Evolutionary conservation across 2,113 vertebrate species (phyloP).

Genomic region (Percina caprodes): DNA sequence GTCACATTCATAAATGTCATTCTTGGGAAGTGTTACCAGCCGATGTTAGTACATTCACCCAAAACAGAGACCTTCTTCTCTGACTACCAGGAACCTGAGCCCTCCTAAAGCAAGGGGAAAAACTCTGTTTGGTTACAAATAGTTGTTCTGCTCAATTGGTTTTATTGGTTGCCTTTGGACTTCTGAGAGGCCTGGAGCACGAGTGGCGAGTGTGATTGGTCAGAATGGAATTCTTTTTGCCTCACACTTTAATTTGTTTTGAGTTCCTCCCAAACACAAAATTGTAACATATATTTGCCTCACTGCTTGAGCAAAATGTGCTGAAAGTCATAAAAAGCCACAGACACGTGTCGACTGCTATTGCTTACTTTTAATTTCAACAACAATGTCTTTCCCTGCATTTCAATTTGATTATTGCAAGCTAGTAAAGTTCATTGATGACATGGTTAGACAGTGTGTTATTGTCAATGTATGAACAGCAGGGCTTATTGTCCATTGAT

Average conservation of each 20-base stretch:
- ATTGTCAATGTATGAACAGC: constrained; percentile 72
- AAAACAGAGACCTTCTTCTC: constrained; percentile 54
- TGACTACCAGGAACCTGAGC: constrained; percentile 45
- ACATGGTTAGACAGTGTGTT: constrained; percentile 63
- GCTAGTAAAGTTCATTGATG: constrained; percentile 56
- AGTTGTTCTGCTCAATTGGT: constrained; percentile 76
- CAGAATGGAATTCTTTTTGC: constrained; percentile 60
- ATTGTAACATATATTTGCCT: constrained; percentile 54
- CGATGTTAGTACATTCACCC: constrained; percentile 39
- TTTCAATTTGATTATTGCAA: constrained; percentile 50
- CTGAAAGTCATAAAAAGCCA: constrained; percentile 50
- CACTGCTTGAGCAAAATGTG: constrained; percentile 27
- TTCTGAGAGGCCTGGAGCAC: constrained; percentile 44
- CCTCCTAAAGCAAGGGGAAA: constrained; percentile 30
- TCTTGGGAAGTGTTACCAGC: constrained; percentile 45
- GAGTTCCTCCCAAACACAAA: constrained; percentile 59
- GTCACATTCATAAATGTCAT: constrained; percentile 66
- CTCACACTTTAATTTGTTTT: constrained; percentile 59
- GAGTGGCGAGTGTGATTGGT: constrained; percentile 54
- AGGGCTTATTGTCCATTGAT: constrained; percentile 69
- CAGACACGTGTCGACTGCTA: constrained; percentile 53
- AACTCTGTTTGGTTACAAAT: constrained; percentile 67
- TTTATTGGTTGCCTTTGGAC: constrained; percentile 77
- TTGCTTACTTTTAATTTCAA: constrained; percentile 55
- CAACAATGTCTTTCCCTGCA: constrained; percentile 37